A percentile compares a stretch with the other conserved stretches of the same genome.
These are phyloP conservation scores for Cheilosia impressa DNA, from an alignment of 2,888 invertebrate species.

Conservation along the genomic window DNA sequence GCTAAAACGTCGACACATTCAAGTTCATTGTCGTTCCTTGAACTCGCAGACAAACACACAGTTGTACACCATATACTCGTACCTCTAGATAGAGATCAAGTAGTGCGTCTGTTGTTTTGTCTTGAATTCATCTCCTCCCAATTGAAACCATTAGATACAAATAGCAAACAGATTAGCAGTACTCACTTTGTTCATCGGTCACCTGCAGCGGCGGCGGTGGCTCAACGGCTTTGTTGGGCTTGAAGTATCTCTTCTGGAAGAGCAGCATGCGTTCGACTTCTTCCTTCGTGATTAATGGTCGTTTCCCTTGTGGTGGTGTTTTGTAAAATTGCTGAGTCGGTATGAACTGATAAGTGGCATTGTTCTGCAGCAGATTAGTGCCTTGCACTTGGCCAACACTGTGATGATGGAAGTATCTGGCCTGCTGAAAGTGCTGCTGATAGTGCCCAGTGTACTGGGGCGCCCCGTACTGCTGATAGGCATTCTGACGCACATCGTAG, in stretches of 20 bases:
- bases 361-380: constrained; percentile 12
- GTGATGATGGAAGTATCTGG: constrained; percentile 31
- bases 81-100: not conserved
- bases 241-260: constrained; percentile 35
- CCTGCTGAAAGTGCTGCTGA: constrained; percentile 44
- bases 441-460: constrained; percentile 12
- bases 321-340: constrained; percentile 37
- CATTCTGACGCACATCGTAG: constrained; percentile 35
- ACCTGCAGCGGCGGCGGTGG: constrained; percentile 16
- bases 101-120: constrained; percentile 33
- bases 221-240: not conserved
- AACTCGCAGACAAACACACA: constrained; percentile 32
- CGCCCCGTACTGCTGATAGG: constrained; percentile 11
- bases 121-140: not conserved
- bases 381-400: constrained; percentile 13
- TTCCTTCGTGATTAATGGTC: constrained; percentile 61
- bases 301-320: constrained; percentile 16
- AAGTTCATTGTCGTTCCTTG: constrained; percentile 75
- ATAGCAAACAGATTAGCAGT: not conserved
- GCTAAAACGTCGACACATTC: constrained; percentile 47
- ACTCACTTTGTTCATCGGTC: constrained; percentile 54
- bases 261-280: constrained; percentile 55
- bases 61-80: no score
- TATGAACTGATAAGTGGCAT: constrained; percentile 34
- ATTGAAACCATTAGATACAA: constrained; percentile 21